Conservation (phyloP, 2,797 vertebrate genomes). For the Fringilla coelebs region DNA sequence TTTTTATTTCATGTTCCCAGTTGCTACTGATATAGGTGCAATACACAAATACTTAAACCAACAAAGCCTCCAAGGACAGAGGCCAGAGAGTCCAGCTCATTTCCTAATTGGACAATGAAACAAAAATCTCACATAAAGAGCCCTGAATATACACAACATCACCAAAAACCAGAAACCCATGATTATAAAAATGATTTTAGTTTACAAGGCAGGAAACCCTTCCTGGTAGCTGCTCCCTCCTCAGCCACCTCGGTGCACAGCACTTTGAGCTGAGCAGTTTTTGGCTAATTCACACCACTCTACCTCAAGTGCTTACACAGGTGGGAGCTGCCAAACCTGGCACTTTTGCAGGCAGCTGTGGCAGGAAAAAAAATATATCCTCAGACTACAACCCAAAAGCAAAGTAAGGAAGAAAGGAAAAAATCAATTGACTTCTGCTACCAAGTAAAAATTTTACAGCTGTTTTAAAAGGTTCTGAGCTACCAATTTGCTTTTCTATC, state of each 20-base stretch:
- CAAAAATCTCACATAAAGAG: background rate
- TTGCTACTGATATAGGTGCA: background rate
- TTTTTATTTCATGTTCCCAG: background rate
- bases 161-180: background rate
- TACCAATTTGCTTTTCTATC: slow-evolving; percentile 65
- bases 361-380: background rate
- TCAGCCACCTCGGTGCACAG: background rate
- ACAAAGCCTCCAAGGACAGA: background rate
- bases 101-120: background rate
- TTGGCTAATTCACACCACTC: slow-evolving; percentile 34
- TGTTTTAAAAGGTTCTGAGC: slow-evolving; percentile 61
- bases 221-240: background rate
- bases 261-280: background rate
- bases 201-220: background rate
- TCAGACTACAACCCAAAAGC: slow-evolving; percentile 19
- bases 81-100: background rate
- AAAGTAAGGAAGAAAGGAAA: slow-evolving; percentile 55
- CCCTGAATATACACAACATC: background rate
- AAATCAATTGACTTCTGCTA: slow-evolving; percentile 66
- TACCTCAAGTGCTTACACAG: slow-evolving; percentile 62
- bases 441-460: slow-evolving; percentile 67
- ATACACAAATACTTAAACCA: fast-evolving
- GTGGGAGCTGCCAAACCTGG: slow-evolving; percentile 54
- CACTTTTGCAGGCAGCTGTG: slow-evolving; percentile 44
- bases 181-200: background rate